phyloP scores from a whole-genome alignment of 2,797 vertebrate species.

The Cossypha polioptera region DNA sequence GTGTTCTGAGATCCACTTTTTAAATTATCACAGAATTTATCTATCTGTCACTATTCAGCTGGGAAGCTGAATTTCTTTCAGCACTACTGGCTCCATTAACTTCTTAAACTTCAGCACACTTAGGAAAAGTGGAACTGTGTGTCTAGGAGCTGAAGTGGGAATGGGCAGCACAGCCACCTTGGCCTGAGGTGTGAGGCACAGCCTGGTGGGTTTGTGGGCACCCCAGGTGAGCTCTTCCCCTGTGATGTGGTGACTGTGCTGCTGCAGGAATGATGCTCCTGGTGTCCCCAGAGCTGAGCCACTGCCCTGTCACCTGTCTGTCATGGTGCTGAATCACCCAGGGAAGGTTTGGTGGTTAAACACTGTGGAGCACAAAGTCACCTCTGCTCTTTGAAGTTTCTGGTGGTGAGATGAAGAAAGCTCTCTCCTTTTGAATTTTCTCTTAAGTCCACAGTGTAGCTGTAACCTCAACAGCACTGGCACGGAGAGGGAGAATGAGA shows the following conservation, averaged over 20 bases:
- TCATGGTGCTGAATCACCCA: rapidly evolving
- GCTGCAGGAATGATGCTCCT: neutral
- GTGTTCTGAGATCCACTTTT: neutral
- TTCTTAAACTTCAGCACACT: neutral
- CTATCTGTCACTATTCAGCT: neutral
- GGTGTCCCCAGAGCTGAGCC: neutral
- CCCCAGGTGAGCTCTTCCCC: neutral
- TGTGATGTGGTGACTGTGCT: neutral
- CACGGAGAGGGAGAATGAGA: neutral
- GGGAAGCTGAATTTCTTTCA: neutral
- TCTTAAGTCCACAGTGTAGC: neutral
- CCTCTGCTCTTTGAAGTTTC: neutral
- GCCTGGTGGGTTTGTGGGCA: neutral
- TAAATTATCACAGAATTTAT: neutral
- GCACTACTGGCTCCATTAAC: neutral
- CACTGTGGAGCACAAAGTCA: neutral
- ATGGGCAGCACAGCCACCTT: neutral
- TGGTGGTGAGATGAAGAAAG: neutral
- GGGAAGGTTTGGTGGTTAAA: neutral
- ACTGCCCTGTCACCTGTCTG: neutral
- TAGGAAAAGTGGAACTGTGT: neutral
- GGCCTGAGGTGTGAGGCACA: neutral
- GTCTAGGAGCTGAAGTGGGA: neutral
- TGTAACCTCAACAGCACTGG: neutral
- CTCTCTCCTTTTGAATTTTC: neutral